phyloP scores from a whole-genome alignment of 2,888 invertebrate genomes.

The Apodemia hepburni region DNA sequence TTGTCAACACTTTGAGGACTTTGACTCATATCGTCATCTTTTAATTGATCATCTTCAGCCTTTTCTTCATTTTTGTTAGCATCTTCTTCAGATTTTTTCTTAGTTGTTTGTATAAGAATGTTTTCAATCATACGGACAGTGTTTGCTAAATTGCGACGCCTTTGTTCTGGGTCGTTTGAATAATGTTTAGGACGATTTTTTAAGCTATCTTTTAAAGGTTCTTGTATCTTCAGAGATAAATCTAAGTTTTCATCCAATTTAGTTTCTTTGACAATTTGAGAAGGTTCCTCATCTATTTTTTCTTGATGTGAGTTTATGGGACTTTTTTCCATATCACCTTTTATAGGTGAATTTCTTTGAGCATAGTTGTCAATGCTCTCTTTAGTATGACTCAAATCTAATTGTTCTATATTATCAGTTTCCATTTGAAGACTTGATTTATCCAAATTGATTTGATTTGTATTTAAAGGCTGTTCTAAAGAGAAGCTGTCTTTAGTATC shows the following conservation, averaged over 20 bases:
- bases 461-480: not conserved
- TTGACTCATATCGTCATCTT: conserved; percentile 21
- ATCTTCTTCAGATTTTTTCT: conserved; percentile 20
- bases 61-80: conserved; percentile 21
- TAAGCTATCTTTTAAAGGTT: conserved; percentile 19
- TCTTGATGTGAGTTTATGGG: not conserved
- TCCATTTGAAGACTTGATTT: not conserved
- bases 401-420: not conserved
- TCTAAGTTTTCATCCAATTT: conserved; percentile 5
- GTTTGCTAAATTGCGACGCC: conserved; percentile 57
- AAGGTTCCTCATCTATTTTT: not conserved
- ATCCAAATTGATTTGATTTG: not conserved
- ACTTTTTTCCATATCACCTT: not conserved
- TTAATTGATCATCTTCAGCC: conserved; percentile 16
- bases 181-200: conserved; percentile 27
- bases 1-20: conserved; percentile 20
- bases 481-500: not conserved
- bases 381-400: not conserved
- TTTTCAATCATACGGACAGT: conserved; percentile 61
- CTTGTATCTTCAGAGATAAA: conserved; percentile 14
- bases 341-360: not conserved
- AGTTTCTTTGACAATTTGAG: not conserved
- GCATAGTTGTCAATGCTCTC: not conserved
- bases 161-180: conserved; percentile 31
- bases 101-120: conserved; percentile 33